Percentiles rank a stretch among this genome's conserved stretches.
These are phyloP conservation scores for Baryphthengus martii DNA, from an alignment of 2,113 vertebrate species.

Conservation along the genomic window DNA sequence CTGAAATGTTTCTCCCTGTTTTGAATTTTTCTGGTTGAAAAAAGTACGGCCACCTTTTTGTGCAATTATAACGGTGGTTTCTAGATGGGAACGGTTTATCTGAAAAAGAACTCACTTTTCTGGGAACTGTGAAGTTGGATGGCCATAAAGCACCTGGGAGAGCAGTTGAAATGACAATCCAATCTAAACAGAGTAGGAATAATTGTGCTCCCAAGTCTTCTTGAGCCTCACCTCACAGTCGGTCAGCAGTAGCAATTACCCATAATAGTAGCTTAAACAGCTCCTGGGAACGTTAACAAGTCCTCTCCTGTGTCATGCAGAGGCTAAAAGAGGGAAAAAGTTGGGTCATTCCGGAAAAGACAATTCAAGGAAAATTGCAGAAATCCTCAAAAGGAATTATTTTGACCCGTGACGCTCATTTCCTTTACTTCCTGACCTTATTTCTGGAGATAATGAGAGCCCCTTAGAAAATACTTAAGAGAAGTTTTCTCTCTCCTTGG, in stretches of 20 bases:
- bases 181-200: not conserved
- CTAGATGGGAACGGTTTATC: not conserved
- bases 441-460: not conserved
- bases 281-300: not conserved
- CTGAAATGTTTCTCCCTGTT: not conserved
- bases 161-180: not conserved
- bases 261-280: not conserved
- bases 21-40: not conserved
- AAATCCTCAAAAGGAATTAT: not conserved
- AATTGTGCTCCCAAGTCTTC: not conserved
- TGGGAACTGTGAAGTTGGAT: not conserved
- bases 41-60: not conserved
- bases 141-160: not conserved
- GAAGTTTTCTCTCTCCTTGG: not conserved
- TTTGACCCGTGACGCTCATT: not conserved
- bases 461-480: not conserved
- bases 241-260: not conserved
- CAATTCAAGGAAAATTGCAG: not conserved
- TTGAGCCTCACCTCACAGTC: not conserved
- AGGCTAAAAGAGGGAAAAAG: not conserved
- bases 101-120: not conserved
- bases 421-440: not conserved
- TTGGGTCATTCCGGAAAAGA: not conserved
- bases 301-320: not conserved
- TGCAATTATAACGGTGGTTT: not conserved